These are phyloP conservation scores for Limenitis camilla DNA, from an alignment of 2,888 invertebrate genomes.

Conservation along the genomic window DNA sequence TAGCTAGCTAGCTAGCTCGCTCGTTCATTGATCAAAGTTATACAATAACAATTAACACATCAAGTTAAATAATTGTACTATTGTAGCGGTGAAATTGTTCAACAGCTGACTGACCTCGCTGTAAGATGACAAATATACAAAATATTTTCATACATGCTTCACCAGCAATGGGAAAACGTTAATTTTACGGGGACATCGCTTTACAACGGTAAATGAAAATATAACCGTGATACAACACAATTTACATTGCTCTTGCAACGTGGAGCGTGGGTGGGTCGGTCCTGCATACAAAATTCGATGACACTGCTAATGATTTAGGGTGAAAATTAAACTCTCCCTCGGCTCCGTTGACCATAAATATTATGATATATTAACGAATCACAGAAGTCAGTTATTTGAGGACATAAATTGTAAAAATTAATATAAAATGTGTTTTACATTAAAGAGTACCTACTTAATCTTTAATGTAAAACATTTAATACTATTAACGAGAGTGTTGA, in stretches of 20 bases:
- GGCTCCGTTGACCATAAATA: slow-evolving; percentile 24
- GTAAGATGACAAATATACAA: too few relatives aligned
- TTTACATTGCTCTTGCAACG: slow-evolving; percentile 35
- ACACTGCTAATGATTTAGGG: slow-evolving; percentile 45
- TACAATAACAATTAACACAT: too few relatives aligned
- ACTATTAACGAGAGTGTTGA: too few relatives aligned
- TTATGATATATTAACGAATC: slow-evolving; percentile 18
- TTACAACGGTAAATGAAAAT: slow-evolving; percentile 42
- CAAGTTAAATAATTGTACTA: too few relatives aligned
- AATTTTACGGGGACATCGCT: slow-evolving; percentile 39
- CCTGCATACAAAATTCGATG: slow-evolving; percentile 38
- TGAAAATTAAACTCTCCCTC: slow-evolving; percentile 36
- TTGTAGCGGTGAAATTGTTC: too few relatives aligned
- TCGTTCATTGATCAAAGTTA: too few relatives aligned
- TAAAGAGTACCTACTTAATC: too few relatives aligned
- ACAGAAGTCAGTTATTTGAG: slow-evolving; percentile 12
- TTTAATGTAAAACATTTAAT: too few relatives aligned
- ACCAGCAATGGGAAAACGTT: slow-evolving; percentile 32
- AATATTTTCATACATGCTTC: slow-evolving; percentile 29
- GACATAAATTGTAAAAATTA: neutral
- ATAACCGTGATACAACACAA: slow-evolving; percentile 32
- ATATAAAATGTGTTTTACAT: neutral
- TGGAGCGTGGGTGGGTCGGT: slow-evolving; percentile 22
- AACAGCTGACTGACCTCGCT: too few relatives aligned
- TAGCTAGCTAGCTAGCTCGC: too few relatives aligned